Percentiles rank a stretch among this genome's conserved stretches.
phyloP scores from a whole-genome alignment of 1,140 invertebrate genomes.

The Macrostomum lignano region DNA sequence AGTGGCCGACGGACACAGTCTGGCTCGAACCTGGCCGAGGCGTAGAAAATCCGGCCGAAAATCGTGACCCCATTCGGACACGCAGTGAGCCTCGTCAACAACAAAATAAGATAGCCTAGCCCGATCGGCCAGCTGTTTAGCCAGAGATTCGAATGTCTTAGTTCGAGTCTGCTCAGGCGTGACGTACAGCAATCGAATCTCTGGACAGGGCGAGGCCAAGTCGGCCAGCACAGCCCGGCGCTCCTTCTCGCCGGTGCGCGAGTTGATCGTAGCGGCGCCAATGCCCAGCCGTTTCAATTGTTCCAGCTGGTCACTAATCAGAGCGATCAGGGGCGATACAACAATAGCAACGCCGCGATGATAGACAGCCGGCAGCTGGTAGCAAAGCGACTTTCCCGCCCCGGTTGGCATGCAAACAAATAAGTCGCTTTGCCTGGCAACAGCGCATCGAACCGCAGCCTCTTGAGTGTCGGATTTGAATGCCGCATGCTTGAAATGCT shows the following conservation, averaged over 20 bases:
- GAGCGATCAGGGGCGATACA: conserved; percentile 38
- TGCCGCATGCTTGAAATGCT: too few relatives aligned
- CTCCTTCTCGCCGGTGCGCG: too few relatives aligned
- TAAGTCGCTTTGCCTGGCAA: too few relatives aligned
- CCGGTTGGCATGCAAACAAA: conserved; percentile 45
- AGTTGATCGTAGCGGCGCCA: too few relatives aligned
- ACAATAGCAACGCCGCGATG: conserved; percentile 34
- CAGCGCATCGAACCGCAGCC: too few relatives aligned
- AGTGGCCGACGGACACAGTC: conserved; percentile 34
- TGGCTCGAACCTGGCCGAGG: conserved; percentile 41
- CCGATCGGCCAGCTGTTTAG: conserved; percentile 27
- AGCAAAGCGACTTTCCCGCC: conserved; percentile 40
- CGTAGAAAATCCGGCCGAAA: conserved; percentile 76
- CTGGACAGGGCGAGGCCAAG: conserved; percentile 1
- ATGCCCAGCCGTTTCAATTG: too few relatives aligned
- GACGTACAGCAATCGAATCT: conserved; percentile 57
- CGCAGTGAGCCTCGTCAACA: conserved; percentile 88
- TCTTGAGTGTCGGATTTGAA: too few relatives aligned
- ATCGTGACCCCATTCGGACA: conserved; percentile 89
- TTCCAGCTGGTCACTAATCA: conserved; percentile 40
- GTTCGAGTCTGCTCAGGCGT: conserved; percentile 66
- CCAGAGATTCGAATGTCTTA: conserved; percentile 36
- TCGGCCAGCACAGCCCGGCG: neutral
- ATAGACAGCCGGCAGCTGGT: conserved; percentile 38
- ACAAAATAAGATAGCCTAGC: conserved; percentile 39